phyloP scores from a whole-genome alignment of 2,888 invertebrate genomes.

The Sinopyrophorus schimmeli region DNA sequence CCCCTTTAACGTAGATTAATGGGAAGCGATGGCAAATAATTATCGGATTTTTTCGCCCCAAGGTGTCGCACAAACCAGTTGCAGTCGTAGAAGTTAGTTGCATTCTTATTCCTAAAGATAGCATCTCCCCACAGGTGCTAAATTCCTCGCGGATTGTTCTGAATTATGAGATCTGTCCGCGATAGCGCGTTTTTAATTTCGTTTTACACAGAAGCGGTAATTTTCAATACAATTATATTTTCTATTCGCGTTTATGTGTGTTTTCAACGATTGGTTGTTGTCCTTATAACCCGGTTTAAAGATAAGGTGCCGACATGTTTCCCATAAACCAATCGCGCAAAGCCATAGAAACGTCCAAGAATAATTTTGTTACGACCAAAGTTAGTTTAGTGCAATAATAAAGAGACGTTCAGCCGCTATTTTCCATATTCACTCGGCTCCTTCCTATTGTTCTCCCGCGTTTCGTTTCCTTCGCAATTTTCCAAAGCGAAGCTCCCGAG shows the following conservation, averaged over 20 bases:
- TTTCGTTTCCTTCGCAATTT: too few species aligned
- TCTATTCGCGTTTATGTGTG: conserved; percentile 3
- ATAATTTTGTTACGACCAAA: conserved; percentile 14
- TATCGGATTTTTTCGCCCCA: conserved; percentile 40
- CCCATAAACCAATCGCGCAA: conserved; percentile 11
- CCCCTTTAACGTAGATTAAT: conserved; percentile 38
- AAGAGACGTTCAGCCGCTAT: conserved; percentile 12
- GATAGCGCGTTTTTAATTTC: conserved; percentile 13
- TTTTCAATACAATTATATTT: conserved; percentile 21
- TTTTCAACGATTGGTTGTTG: conserved; percentile 11
- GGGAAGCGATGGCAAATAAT: conserved; percentile 42
- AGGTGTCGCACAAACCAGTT: conserved; percentile 44
- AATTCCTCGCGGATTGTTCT: conserved; percentile 45
- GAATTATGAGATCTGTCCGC: conserved; percentile 40
- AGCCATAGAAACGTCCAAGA: conserved; percentile 21
- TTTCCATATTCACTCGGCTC: conserved; percentile 15
- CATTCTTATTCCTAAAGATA: conserved; percentile 43
- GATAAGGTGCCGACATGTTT: conserved; percentile 13
- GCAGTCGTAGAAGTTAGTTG: conserved; percentile 40
- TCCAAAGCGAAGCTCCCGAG: too few species aligned
- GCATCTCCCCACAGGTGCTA: conserved; percentile 46
- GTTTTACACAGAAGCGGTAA: conserved; percentile 16
- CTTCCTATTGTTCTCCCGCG: conserved; percentile 21
- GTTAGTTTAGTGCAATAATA: conserved; percentile 12
- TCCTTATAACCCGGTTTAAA: conserved; percentile 21